A percentile compares a stretch with the other conserved stretches of the same genome.
phyloP scores from a whole-genome alignment of 2,888 invertebrate genomes.

The Epirrita christyi region DNA sequence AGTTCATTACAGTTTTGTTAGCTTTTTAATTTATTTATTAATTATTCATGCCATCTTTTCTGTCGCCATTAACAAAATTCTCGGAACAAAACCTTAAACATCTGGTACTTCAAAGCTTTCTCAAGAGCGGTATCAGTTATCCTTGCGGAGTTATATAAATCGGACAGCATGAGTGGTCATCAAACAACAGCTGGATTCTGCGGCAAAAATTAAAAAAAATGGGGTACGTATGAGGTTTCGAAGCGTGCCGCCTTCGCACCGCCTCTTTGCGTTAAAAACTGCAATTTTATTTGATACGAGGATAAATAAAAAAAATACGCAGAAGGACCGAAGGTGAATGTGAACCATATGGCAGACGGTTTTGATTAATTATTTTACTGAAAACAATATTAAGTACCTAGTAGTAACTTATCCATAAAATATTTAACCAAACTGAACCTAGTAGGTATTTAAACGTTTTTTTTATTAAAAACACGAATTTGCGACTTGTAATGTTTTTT shows the following conservation, averaged over 20 bases:
- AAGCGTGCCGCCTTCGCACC: constrained; percentile 75
- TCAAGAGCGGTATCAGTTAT: constrained; percentile 71
- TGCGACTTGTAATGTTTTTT: too few species aligned
- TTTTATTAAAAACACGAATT: too few species aligned
- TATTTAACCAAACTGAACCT: too few species aligned
- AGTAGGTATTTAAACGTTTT: too few species aligned
- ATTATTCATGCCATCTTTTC: background rate
- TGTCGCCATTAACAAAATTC: constrained; percentile 9
- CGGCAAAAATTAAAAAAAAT: constrained; percentile 58
- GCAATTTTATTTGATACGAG: constrained; percentile 57
- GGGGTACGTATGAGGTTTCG: constrained; percentile 60
- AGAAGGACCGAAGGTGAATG: constrained; percentile 47
- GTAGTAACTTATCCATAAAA: too few species aligned
- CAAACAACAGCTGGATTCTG: constrained; percentile 73
- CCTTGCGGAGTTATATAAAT: constrained; percentile 58
- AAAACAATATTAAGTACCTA: too few species aligned
- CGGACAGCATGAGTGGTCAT: constrained; percentile 75
- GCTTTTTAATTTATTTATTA: too few species aligned
- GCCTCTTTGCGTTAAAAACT: constrained; percentile 65
- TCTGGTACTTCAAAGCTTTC: constrained; percentile 49
- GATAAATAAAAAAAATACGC: constrained; percentile 36
- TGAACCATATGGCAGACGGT: constrained; percentile 41
- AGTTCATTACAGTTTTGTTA: too few species aligned
- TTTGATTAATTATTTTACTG: constrained; percentile 32
- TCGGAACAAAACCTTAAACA: constrained; percentile 20